Evolutionary conservation across 2,797 vertebrate species (phyloP).

Genomic region (Rhynchonycteris naso): DNA sequence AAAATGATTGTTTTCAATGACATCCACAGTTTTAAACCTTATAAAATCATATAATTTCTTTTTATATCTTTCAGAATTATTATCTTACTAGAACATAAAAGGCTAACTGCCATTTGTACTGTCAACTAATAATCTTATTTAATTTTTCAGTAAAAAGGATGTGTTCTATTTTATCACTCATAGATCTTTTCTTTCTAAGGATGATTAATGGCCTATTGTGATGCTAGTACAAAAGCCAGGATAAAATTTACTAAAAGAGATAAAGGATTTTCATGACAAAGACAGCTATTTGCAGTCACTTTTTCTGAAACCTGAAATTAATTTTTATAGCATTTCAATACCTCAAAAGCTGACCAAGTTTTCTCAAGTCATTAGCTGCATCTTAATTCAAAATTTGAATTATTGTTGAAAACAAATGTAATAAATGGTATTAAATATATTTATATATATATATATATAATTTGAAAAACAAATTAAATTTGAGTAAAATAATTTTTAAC

Average conservation of each 20-base stretch:
- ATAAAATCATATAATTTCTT: background rate
- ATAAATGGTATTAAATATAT: background rate
- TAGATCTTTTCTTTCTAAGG: background rate
- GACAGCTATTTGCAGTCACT: background rate
- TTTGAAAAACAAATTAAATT: background rate
- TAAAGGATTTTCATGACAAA: constrained; percentile 25
- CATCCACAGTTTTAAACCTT: background rate
- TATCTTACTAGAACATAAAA: constrained; percentile 14
- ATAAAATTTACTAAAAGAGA: background rate
- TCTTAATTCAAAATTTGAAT: background rate
- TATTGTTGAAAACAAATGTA: background rate
- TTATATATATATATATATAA: background rate
- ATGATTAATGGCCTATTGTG: background rate
- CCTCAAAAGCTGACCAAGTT: background rate
- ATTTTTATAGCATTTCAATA: background rate
- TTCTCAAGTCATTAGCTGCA: background rate
- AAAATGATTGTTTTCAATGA: background rate
- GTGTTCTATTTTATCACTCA: background rate
- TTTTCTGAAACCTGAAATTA: background rate
- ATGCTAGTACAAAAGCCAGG: background rate
- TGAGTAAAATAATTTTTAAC: background rate
- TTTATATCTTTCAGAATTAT: background rate
- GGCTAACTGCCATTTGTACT: background rate
- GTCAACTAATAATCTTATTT: background rate
- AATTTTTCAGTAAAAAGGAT: background rate